Conservation (phyloP, 2,888 invertebrate species). For the Leptinotarsa haldemani region DNA sequence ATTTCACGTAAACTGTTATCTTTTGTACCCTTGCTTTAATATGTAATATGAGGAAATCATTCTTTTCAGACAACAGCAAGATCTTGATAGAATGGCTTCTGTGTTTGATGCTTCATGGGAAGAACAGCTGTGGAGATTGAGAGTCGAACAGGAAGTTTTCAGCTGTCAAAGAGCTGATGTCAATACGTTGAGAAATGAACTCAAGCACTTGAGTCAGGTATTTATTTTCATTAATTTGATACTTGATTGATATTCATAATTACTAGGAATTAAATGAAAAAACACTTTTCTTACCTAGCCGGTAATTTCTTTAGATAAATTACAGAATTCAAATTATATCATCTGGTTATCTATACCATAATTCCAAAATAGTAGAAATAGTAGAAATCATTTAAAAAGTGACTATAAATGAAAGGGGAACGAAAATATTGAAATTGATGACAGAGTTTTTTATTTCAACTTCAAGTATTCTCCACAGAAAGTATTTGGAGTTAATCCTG, state of each 20-base stretch:
- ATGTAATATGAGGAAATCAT: neutral
- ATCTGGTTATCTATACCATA: neutral
- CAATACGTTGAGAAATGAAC: constrained; percentile 73
- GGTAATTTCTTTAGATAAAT: too few relatives aligned
- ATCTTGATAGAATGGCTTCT: constrained; percentile 71
- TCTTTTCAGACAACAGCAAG: constrained; percentile 67
- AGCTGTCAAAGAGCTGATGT: constrained; percentile 74
- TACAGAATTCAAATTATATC: neutral
- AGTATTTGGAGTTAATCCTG: too few relatives aligned
- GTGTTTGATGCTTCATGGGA: constrained; percentile 78
- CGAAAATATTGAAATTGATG: too few relatives aligned
- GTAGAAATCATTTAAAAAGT: too few relatives aligned
- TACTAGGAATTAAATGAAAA: neutral
- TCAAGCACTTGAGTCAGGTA: constrained; percentile 71
- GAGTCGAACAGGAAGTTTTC: constrained; percentile 75
- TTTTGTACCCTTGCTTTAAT: too few relatives aligned
- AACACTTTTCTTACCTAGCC: neutral
- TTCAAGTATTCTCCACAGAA: too few relatives aligned
- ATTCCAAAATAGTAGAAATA: too few relatives aligned
- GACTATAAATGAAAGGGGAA: too few relatives aligned
- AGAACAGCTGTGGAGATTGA: constrained; percentile 77
- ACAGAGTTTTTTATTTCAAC: too few relatives aligned
- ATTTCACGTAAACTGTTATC: too few relatives aligned
- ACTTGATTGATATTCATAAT: too few relatives aligned
- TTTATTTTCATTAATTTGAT: neutral